Conservation (phyloP, 1,140 invertebrate genomes). For the Trichonephila inaurata region DNA sequence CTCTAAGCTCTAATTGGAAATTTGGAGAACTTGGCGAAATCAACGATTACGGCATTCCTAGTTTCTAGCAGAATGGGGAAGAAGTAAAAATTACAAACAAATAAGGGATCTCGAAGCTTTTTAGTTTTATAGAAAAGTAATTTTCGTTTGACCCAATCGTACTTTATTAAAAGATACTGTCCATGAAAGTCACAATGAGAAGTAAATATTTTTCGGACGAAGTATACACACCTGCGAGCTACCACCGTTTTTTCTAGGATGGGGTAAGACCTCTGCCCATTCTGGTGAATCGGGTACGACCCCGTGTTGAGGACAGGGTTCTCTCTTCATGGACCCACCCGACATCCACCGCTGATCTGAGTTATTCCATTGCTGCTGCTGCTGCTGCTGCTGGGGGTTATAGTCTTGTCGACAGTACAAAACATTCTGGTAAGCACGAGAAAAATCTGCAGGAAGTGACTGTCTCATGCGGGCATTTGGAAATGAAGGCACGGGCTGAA, state of each 20-base stretch:
- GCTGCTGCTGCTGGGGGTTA: neutral
- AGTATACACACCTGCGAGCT: constrained; percentile 16
- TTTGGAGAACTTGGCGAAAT: no score
- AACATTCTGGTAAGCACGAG: constrained; percentile 73
- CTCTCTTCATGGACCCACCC: constrained; percentile 19
- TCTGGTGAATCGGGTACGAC: constrained; percentile 52
- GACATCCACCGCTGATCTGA: constrained; percentile 45
- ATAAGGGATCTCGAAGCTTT: no score
- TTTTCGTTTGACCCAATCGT: no score
- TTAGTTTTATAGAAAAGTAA: no score
- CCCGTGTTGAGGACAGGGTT: constrained; percentile 73
- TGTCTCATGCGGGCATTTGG: constrained; percentile 71
- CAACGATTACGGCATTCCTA: no score
- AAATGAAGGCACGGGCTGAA: constrained; percentile 67
- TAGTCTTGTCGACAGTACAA: constrained; percentile 66
- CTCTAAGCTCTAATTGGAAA: no score
- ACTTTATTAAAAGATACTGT: no score
- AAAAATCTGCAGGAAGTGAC: constrained; percentile 73
- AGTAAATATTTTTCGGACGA: neutral
- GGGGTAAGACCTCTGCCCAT: constrained; percentile 61
- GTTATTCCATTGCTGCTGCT: constrained; percentile 45
- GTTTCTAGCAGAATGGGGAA: no score
- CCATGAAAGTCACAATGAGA: neutral
- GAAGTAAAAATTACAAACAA: no score
- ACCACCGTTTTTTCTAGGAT: constrained; percentile 64